Percentiles rank a stretch among this genome's conserved stretches.
phyloP scores from a whole-genome alignment of 2,888 invertebrate genomes.

The Meloe dianella region DNA sequence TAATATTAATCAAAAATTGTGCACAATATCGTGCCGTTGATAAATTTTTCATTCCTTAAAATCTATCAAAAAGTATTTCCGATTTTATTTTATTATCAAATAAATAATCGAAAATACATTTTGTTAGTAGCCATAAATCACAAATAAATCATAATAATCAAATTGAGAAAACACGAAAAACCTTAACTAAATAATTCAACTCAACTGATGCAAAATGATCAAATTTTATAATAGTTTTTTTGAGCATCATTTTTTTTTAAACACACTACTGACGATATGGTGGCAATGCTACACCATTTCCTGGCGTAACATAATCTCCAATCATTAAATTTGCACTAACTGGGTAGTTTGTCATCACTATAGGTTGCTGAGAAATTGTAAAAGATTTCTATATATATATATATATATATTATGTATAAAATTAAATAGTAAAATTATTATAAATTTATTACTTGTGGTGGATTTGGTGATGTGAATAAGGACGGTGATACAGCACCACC shows the following conservation, averaged over 20 bases:
- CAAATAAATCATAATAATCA: conserved; percentile 18
- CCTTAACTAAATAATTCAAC: conserved; percentile 1
- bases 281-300: conserved; percentile 60
- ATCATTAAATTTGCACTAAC: conserved; percentile 77
- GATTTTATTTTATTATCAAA: not conserved
- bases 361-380: conserved; percentile 55
- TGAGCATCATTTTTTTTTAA: conserved; percentile 46
- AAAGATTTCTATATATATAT: no score
- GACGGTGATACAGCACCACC: conserved; percentile 76
- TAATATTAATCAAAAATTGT: not conserved
- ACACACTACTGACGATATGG: conserved; percentile 55
- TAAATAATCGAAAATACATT: conserved; percentile 19
- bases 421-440: conserved; percentile 6
- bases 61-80: conserved; percentile 12
- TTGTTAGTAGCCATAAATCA: conserved; percentile 20
- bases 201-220: not conserved
- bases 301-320: conserved; percentile 73
- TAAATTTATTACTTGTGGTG: conserved; percentile 45
- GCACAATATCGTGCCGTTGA: not conserved
- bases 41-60: not conserved
- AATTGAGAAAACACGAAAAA: conserved; percentile 21
- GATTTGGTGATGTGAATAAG: conserved; percentile 62
- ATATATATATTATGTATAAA: no score
- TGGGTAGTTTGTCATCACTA: conserved; percentile 70
- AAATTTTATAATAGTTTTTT: conserved; percentile 26